phyloP scores from a whole-genome alignment of 1,140 invertebrate species.

The Bombus polaris region DNA sequence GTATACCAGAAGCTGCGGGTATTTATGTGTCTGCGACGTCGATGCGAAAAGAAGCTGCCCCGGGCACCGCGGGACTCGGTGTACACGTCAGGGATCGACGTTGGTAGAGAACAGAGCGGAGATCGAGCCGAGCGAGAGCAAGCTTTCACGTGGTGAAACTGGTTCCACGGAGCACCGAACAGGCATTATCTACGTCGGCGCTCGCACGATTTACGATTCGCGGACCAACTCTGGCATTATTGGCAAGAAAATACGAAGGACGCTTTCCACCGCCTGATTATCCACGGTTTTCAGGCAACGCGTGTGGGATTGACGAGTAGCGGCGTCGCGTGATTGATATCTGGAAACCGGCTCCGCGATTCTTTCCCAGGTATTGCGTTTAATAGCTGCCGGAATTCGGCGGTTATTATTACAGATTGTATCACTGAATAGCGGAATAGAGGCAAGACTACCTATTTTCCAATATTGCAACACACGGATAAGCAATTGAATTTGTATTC shows the following conservation, averaged over 20 bases:
- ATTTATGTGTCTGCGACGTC: slow-evolving; percentile 58
- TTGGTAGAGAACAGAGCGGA: slow-evolving; percentile 36
- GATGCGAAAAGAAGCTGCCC: slow-evolving; percentile 44
- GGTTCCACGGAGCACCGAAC: slow-evolving; percentile 39
- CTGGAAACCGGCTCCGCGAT: background rate
- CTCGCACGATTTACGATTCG: slow-evolving; percentile 58
- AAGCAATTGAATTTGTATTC: background rate
- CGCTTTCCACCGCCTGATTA: slow-evolving; percentile 27
- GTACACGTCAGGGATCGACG: slow-evolving; percentile 45
- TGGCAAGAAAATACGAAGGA: slow-evolving; percentile 51
- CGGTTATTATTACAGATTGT: background rate
- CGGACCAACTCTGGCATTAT: slow-evolving; percentile 28
- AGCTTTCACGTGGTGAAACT: slow-evolving; percentile 51
- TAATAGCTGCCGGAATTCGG: background rate
- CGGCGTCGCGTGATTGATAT: slow-evolving; percentile 21
- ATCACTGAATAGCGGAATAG: background rate
- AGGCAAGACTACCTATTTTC: background rate
- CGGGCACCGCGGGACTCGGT: background rate
- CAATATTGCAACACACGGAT: background rate
- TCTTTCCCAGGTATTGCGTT: background rate
- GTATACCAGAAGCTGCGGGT: slow-evolving; percentile 47
- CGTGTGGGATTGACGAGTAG: slow-evolving; percentile 3
- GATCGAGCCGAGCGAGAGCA: slow-evolving; percentile 26
- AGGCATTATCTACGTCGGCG: slow-evolving; percentile 53
- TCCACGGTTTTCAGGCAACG: background rate